Evolutionary conservation across 2,797 vertebrate genomes (phyloP).

Genomic region (Danionella dracula): DNA sequence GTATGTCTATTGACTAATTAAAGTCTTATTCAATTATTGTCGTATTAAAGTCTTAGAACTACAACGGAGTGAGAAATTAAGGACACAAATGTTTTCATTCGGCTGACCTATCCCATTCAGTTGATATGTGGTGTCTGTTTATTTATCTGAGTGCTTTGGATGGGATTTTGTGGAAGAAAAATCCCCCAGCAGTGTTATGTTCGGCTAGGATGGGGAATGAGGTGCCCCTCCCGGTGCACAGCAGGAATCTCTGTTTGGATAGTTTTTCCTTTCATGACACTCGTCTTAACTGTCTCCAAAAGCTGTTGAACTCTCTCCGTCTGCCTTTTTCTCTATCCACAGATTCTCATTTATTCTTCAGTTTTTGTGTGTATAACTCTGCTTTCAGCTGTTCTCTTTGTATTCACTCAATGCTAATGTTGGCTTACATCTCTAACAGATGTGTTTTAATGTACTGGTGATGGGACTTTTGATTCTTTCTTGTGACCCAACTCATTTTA

Average conservation of each 20-base stretch:
- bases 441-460: not conserved
- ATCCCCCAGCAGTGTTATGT: slow-evolving; percentile 24
- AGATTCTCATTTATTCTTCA: not conserved
- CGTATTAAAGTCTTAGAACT: too few species aligned
- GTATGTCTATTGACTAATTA: too few species aligned
- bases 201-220: not conserved
- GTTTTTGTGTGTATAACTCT: slow-evolving; percentile 13
- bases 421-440: not conserved
- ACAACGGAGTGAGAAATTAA: too few species aligned
- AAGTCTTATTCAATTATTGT: too few species aligned
- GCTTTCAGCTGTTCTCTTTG: not conserved
- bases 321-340: slow-evolving; percentile 33
- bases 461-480: not conserved
- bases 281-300: slow-evolving; percentile 74
- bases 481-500: too few species aligned
- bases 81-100: too few species aligned
- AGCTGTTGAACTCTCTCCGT: slow-evolving; percentile 55
- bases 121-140: slow-evolving; percentile 16
- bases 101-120: not conserved
- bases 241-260: slow-evolving; percentile 66
- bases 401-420: not conserved
- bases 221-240: slow-evolving; percentile 54
- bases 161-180: slow-evolving; percentile 17
- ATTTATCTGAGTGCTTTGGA: slow-evolving; percentile 19
- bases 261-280: slow-evolving; percentile 64